These are phyloP conservation scores for Melanostigma gelatinosum DNA, from an alignment of 2,113 vertebrate species.

Conservation along the genomic window DNA sequence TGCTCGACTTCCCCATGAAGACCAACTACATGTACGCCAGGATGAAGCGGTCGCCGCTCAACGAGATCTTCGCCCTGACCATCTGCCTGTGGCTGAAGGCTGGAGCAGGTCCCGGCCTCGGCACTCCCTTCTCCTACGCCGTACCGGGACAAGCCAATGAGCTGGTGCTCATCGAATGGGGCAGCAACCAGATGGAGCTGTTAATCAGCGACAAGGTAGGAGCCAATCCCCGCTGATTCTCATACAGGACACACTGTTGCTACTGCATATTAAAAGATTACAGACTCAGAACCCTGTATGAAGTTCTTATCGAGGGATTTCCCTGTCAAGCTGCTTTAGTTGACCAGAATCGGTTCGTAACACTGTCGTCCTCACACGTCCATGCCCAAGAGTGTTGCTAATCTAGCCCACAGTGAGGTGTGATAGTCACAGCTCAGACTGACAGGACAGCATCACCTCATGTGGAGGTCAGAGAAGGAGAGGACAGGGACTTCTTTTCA, in stretches of 20 bases:
- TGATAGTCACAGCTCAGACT: neutral
- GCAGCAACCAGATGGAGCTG: slow-evolving; percentile 84
- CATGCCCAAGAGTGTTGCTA: neutral
- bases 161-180: slow-evolving; percentile 85
- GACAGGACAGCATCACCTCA: neutral
- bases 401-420: neutral
- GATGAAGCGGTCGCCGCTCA: slow-evolving; percentile 76
- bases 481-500: neutral
- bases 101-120: slow-evolving; percentile 76
- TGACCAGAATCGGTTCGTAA: neutral
- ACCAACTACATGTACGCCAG: slow-evolving; percentile 84
- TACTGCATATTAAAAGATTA: neutral
- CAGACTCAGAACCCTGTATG: neutral
- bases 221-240: neutral
- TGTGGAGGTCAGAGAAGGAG: neutral
- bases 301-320: slow-evolving; percentile 2
- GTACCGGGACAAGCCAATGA: slow-evolving; percentile 85
- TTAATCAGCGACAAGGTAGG: slow-evolving; percentile 85
- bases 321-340: neutral
- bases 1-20: slow-evolving; percentile 84
- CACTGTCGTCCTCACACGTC: neutral
- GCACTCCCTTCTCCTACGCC: slow-evolving; percentile 85
- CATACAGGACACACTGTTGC: neutral
- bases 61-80: slow-evolving; percentile 82
- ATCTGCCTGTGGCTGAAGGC: slow-evolving; percentile 82